Percentiles rank a stretch among this genome's conserved stretches.
Conservation (phyloP, 1,140 invertebrate species). For the Plutomurus gul region DNA sequence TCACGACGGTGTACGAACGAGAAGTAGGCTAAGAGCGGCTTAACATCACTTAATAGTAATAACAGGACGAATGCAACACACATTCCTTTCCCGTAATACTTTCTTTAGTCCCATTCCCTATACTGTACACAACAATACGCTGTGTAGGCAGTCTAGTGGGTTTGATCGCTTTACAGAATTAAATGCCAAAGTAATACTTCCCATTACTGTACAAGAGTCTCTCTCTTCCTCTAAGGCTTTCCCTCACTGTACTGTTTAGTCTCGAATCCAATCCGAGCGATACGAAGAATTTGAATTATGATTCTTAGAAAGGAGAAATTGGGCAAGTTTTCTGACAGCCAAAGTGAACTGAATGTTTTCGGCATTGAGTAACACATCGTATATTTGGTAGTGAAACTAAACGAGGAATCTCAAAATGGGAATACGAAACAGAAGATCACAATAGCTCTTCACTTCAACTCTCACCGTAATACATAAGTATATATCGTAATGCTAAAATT, state of each 20-base stretch:
- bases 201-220: neutral
- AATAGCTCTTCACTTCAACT: conserved; percentile 2
- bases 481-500: neutral
- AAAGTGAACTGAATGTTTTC: conserved; percentile 24
- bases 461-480: neutral
- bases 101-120: neutral
- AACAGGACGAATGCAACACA: neutral
- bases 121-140: neutral
- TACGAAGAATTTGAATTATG: conserved; percentile 21
- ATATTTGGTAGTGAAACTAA: neutral
- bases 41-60: conserved; percentile 9
- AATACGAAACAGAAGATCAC: neutral
- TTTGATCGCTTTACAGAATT: too few relatives aligned
- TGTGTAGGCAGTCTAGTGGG: neutral
- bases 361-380: conserved; percentile 13
- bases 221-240: neutral
- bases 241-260: neutral
- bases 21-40: conserved; percentile 14
- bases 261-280: neutral
- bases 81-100: neutral
- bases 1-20: neutral
- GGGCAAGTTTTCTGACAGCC: conserved; percentile 19
- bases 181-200: too few relatives aligned
- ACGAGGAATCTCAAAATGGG: neutral
- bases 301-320: neutral